phyloP scores from a whole-genome alignment of 2,113 vertebrate species.

The Platanista minor region DNA sequence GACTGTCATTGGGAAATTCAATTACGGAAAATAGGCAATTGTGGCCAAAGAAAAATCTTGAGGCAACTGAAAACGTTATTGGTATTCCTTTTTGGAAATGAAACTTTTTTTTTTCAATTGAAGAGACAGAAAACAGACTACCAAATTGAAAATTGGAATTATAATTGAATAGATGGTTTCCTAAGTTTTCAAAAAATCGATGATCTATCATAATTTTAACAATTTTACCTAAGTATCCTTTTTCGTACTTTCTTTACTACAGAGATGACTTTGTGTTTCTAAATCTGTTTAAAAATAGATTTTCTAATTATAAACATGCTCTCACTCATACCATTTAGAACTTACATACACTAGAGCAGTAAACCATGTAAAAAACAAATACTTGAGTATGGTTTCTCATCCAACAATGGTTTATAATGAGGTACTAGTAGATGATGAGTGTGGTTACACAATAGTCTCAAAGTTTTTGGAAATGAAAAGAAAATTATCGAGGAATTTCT shows the following conservation, averaged over 20 bases:
- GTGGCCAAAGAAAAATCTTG: slow-evolving; percentile 32
- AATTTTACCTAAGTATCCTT: not conserved
- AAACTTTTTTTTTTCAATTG: not conserved
- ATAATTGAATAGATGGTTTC: not conserved
- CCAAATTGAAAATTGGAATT: not conserved
- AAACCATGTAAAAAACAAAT: not conserved
- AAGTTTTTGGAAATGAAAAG: slow-evolving; percentile 5
- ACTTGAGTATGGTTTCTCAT: not conserved
- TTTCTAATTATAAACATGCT: slow-evolving; percentile 16
- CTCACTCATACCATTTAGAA: not conserved
- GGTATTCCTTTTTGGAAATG: slow-evolving; percentile 16
- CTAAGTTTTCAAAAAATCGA: not conserved
- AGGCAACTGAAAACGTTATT: slow-evolving; percentile 30
- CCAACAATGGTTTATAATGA: not conserved
- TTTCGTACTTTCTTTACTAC: not conserved
- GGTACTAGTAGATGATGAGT: not conserved
- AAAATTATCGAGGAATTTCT: not conserved
- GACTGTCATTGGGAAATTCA: slow-evolving; percentile 31
- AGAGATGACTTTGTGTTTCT: not conserved
- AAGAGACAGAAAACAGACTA: not conserved
- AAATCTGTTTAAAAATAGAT: slow-evolving; percentile 42
- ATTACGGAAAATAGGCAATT: slow-evolving; percentile 2
- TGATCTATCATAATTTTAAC: not conserved
- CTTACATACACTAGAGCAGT: not conserved
- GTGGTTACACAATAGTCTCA: not conserved